Percentiles rank a stretch among this genome's conserved stretches.
Conservation (phyloP, 2,888 invertebrate species). For the Drosophila demipolita region DNA sequence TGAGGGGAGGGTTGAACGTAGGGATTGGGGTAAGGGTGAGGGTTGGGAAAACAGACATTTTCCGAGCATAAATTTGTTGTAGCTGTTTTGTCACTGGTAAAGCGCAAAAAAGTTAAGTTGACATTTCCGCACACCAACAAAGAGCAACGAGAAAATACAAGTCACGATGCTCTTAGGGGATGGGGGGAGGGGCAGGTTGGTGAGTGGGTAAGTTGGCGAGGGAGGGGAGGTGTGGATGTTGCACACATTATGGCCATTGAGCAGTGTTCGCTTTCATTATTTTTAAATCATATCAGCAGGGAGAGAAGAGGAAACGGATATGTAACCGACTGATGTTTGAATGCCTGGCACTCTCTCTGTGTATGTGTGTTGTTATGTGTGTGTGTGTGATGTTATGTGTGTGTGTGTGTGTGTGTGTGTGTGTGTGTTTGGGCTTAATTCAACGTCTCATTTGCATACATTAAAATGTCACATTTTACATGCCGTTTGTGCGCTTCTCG, state of each 20-base stretch:
- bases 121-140: slow-evolving; percentile 65
- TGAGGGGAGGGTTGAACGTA: no score
- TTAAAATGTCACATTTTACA: slow-evolving; percentile 80
- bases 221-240: background rate
- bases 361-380: slow-evolving; percentile 16
- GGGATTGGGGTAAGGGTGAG: background rate
- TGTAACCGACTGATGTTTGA: slow-evolving; percentile 66
- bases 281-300: slow-evolving; percentile 77
- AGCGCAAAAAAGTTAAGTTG: slow-evolving; percentile 71
- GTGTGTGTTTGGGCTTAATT: slow-evolving; percentile 67
- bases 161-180: slow-evolving; percentile 33
- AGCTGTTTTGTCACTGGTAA: slow-evolving; percentile 47
- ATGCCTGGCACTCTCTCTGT: slow-evolving; percentile 1
- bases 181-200: background rate
- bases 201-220: background rate
- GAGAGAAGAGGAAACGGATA: slow-evolving; percentile 68
- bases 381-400: background rate
- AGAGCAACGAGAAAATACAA: slow-evolving; percentile 28
- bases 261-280: slow-evolving; percentile 72
- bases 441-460: slow-evolving; percentile 80
- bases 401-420: slow-evolving; percentile 15
- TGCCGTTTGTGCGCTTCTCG: slow-evolving; percentile 76
- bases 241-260: slow-evolving; percentile 56
- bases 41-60: slow-evolving; percentile 38
- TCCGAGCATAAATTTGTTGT: slow-evolving; percentile 34